Base-by-base conservation (phyloP, 2,113 vertebrate species). In the Nestor notabilis region DNA sequence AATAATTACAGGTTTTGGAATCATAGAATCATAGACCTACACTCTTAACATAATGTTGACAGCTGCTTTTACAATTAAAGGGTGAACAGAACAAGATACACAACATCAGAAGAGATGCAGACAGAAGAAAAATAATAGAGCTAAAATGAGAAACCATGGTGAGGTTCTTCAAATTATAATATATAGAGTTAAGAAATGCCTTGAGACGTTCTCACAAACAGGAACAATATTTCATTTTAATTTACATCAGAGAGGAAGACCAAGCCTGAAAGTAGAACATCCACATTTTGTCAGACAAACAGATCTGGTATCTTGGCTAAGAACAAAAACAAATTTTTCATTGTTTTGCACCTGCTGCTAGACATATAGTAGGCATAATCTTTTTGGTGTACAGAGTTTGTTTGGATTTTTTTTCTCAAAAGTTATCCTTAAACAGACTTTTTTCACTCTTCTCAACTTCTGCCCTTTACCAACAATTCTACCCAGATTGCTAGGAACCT, bases 171-270 rank as follows among this genome's bases (percentile, higher is more conserved):
- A 63, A 75, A 94, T 84, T 89, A 71, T 71, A 79, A 71, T 47
- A 43, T n/a, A 74, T 4, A 80, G 47, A 55, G 18, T 75, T 91
- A 94, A 90, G 53, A 89, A 93, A 89, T 84, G 77, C 72, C 47
- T 94, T 94, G 41, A 92, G 68, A 90, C 0, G 2, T 70, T 77
- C 50, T 83, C 76, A 78, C 16, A 79, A 89, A 83, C 24, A 89
- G 43, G 16, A 86, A 60, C 18, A 70, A 47, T 95, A 84, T 92
- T 95, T 92, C 82, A 87, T 95, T 95, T 82, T 76, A 65, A 93
- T 92, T 90, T 50, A 60, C 5, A 39, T 91, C 19, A 92, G 53
- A 55, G 21, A 88, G 50, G 52, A 64, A 94, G 53, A 84, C 24
- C 43, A 84, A 90, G 64, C 68, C 74, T 87, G 74, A 77, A 93